Evolutionary conservation across 2,797 vertebrate genomes (phyloP), one percentile per base, ranked within the genome.

Genomic region (Argentina silus): DNA sequence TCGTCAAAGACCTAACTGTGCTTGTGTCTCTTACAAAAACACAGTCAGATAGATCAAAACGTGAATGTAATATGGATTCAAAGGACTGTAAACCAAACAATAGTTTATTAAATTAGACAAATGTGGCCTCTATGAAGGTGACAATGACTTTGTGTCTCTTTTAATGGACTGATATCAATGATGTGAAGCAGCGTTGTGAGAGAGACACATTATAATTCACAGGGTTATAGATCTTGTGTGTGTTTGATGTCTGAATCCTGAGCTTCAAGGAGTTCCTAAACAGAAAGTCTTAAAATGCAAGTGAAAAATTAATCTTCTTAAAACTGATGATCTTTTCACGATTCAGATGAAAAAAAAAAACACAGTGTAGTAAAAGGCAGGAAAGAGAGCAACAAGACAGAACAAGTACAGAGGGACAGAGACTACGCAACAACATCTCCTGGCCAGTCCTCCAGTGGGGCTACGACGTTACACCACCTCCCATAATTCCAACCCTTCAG

Each of bases 261-360:
- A 73, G 79, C 71, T 68, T 21, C 56, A 55, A 56, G 50, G 56
- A 27, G 21, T 64, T 69, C 66, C 76, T 69, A 53, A 69, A 78
- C 51, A 51, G 59, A 70, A 8, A 14, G 23, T 70, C 57, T 27
- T 57, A 59, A 62, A 57, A 72, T 1, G 27, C 60, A n/a, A 48
- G 69, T 67, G 65, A 47, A 75, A 80, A 62, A 77, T 47, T 0
- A 11, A 77, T 71, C 65, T 77, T 79, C 48, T 67, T 23, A 84
- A 80, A 78, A 51, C 68, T 66, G 76, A 61, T 6, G 57, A 76
- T 84, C 76, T 84, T 67, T 70, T 63, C 72, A 74, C 64, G 55
- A n/a, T 76, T 66, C 71, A 19, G 56, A 10, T 23, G 53, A 59
- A 78, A 10, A 48, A 55, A 6, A 43, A 10, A 21, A 36, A 45